A percentile compares a stretch with the other conserved stretches of the same genome.
Conservation (phyloP, 2,888 invertebrate species). For the Parnassius smintheus region DNA sequence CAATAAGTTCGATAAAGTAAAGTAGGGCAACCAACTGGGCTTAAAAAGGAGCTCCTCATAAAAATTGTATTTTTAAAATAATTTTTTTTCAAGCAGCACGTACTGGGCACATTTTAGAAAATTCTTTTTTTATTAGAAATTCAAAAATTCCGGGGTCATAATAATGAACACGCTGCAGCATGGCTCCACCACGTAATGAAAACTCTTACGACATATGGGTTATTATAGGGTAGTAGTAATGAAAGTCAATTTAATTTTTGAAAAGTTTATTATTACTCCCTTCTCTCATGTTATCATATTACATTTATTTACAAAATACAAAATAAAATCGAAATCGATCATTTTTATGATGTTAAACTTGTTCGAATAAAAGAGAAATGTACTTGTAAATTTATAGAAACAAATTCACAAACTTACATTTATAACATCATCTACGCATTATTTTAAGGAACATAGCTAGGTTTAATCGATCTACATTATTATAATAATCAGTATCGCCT, state of each 20-base stretch:
- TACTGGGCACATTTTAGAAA: too few relatives aligned
- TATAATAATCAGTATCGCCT: slow-evolving; percentile 15
- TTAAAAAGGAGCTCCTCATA: too few relatives aligned
- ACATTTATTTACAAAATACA: slow-evolving; percentile 28
- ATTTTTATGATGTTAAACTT: not conserved
- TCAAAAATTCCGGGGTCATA: not conserved
- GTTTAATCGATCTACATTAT: slow-evolving; percentile 21
- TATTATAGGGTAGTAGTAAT: not conserved
- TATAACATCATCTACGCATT: slow-evolving; percentile 25
- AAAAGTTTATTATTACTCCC: slow-evolving; percentile 23
- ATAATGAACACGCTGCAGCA: not conserved
- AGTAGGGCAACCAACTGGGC: too few relatives aligned
- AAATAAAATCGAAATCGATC: slow-evolving; percentile 9
- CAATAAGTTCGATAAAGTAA: too few relatives aligned
- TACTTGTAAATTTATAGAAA: slow-evolving; percentile 12
- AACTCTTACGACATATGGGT: too few relatives aligned
- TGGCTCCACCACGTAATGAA: too few relatives aligned
- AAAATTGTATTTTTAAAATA: too few relatives aligned
- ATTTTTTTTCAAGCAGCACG: too few relatives aligned
- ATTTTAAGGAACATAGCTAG: slow-evolving; percentile 28
- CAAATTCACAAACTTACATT: slow-evolving; percentile 21
- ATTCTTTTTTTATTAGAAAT: not conserved
- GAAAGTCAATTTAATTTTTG: slow-evolving; percentile 20
- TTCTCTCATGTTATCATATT: slow-evolving; percentile 19
- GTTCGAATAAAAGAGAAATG: slow-evolving; percentile 11